Conservation (phyloP, 2,888 invertebrate species). For the Trimorus sp. region DNA sequence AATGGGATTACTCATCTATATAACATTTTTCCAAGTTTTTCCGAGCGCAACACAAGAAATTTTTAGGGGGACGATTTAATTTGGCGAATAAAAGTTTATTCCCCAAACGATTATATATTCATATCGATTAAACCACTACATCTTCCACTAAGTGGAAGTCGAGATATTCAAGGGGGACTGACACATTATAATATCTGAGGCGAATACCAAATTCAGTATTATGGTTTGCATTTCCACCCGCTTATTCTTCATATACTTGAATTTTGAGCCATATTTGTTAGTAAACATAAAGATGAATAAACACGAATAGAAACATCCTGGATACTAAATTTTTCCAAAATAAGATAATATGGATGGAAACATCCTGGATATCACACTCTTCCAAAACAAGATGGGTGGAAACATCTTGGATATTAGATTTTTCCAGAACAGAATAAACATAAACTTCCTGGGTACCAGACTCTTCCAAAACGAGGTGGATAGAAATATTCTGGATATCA, state of each 20-base stretch:
- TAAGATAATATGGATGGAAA: no score
- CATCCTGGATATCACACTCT: no score
- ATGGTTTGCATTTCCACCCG: not conserved
- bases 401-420: no score
- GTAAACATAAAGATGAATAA: no score
- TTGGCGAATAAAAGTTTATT: constrained; percentile 5
- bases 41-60: not conserved
- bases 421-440: no score
- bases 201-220: not conserved
- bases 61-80: constrained; percentile 4
- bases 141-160: constrained; percentile 29
- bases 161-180: constrained; percentile 15
- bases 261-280: not conserved
- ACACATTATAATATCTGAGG: not conserved
- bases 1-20: no score
- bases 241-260: not conserved
- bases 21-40: not conserved
- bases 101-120: constrained; percentile 43
- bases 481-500: no score
- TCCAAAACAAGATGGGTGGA: no score
- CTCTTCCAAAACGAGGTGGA: no score
- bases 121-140: constrained; percentile 44
- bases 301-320: no score
- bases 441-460: no score
- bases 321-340: no score